These are phyloP conservation scores for Calliopum simillimum DNA, from an alignment of 2,888 invertebrate species.

Conservation along the genomic window DNA sequence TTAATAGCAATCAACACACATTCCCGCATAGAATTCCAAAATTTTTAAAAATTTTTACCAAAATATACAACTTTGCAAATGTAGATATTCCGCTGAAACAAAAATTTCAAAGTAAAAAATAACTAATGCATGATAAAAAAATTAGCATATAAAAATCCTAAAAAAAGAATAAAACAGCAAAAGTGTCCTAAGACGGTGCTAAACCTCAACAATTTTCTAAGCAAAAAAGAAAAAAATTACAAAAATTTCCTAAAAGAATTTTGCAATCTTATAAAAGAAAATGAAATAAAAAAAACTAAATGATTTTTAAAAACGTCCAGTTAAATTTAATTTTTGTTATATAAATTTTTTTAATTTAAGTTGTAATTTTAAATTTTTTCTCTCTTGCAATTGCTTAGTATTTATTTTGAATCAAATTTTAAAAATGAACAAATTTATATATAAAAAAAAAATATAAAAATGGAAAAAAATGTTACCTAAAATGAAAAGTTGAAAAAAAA, in stretches of 20 bases:
- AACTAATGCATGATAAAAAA: conserved; percentile 28
- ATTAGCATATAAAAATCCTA: conserved; percentile 34
- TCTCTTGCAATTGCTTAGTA: conserved; percentile 18
- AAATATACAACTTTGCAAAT: background rate
- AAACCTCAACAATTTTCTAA: conserved; percentile 55
- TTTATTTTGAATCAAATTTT: conserved; percentile 25
- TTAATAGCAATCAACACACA: conserved; percentile 1
- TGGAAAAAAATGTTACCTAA: conserved; percentile 3
- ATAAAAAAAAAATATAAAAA: conserved; percentile 20
- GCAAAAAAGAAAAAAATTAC: conserved; percentile 43
- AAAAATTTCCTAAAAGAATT: conserved; percentile 34
- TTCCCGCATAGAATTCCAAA: conserved; percentile 11
- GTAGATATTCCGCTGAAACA: background rate
- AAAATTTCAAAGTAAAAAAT: background rate
- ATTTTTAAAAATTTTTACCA: background rate
- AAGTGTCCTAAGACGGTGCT: conserved; percentile 67
- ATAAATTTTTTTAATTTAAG: conserved; percentile 17
- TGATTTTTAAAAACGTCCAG: conserved; percentile 43
- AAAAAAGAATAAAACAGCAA: conserved; percentile 54
- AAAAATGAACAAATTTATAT: conserved; percentile 27
- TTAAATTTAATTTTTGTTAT: conserved; percentile 13
- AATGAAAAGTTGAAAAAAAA: conserved; percentile 20
- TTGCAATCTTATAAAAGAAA: too few relatives aligned
- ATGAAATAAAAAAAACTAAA: too few relatives aligned
- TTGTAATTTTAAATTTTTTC: conserved; percentile 29